phyloP scores from a whole-genome alignment of 2,888 invertebrate genomes.

The Clistopyga incitator region DNA sequence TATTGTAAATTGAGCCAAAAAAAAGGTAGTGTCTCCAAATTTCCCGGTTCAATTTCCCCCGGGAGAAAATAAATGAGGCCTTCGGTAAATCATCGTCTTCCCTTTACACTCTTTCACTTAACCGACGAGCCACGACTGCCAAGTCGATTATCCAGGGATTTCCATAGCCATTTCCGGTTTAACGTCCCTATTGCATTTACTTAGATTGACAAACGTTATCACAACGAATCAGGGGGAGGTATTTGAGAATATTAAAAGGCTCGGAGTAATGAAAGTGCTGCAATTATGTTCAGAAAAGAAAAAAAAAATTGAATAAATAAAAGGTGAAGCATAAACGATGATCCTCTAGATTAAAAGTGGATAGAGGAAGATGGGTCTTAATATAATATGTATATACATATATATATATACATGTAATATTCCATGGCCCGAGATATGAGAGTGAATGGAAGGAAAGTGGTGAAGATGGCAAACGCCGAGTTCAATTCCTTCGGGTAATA shows the following conservation, averaged over 20 bases:
- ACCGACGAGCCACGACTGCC: neutral
- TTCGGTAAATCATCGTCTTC: too few species aligned
- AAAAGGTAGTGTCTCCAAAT: too few species aligned
- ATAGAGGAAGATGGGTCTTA: neutral
- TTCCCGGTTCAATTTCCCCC: too few species aligned
- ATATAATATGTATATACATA: neutral
- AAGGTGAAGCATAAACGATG: constrained; percentile 23
- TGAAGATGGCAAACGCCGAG: constrained; percentile 22
- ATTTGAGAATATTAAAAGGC: neutral
- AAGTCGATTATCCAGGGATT: constrained; percentile 2
- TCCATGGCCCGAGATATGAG: neutral
- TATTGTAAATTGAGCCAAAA: too few species aligned
- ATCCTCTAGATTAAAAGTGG: constrained; percentile 33
- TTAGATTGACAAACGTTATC: constrained; percentile 14
- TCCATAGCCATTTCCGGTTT: constrained; percentile 5
- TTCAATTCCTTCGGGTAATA: constrained; percentile 49
- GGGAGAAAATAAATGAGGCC: too few species aligned
- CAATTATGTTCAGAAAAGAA: neutral
- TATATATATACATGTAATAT: neutral
- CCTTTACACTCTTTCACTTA: neutral
- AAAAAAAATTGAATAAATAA: neutral
- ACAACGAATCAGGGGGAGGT: neutral
- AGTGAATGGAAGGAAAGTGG: neutral
- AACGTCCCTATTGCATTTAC: constrained; percentile 8
- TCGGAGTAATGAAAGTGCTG: constrained; percentile 26